phyloP scores from a whole-genome alignment of 2,797 vertebrate species.

The Crax fasciolata region DNA sequence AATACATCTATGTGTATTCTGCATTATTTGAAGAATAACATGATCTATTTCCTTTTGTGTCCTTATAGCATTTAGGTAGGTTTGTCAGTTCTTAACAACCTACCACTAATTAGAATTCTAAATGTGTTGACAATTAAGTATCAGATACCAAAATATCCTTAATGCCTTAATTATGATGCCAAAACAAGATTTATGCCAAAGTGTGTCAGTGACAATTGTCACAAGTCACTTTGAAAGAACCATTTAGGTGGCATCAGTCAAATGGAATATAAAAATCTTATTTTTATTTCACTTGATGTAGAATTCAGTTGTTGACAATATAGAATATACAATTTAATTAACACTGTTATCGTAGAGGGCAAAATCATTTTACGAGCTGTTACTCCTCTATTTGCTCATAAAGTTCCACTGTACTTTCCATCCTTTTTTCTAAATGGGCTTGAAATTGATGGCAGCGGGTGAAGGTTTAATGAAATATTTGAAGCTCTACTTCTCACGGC shows the following conservation, averaged over 20 bases:
- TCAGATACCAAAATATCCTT: not conserved
- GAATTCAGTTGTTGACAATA: slow-evolving; percentile 10
- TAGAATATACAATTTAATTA: slow-evolving; percentile 52
- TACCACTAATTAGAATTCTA: not conserved
- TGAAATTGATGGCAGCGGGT: slow-evolving; percentile 15
- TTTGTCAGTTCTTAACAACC: slow-evolving; percentile 1
- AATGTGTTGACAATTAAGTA: not conserved
- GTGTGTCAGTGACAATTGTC: not conserved
- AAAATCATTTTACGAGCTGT: slow-evolving; percentile 8
- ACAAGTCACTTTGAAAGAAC: slow-evolving; percentile 8
- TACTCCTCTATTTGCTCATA: slow-evolving; percentile 25
- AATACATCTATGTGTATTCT: not conserved
- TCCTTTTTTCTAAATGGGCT: slow-evolving; percentile 2
- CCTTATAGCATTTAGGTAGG: not conserved
- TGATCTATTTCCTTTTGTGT: not conserved
- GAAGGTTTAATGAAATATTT: slow-evolving; percentile 49
- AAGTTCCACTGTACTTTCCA: not conserved
- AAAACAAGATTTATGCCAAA: not conserved
- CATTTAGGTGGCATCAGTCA: not conserved
- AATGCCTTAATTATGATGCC: not conserved
- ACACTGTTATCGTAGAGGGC: not conserved
- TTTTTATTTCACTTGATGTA: not conserved
- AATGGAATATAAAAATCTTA: not conserved
- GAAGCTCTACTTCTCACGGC: slow-evolving; percentile 20
- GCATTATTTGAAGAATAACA: not conserved